Evolutionary conservation across 2,113 vertebrate genomes (phyloP).

Genomic region (Rana temporaria): DNA sequence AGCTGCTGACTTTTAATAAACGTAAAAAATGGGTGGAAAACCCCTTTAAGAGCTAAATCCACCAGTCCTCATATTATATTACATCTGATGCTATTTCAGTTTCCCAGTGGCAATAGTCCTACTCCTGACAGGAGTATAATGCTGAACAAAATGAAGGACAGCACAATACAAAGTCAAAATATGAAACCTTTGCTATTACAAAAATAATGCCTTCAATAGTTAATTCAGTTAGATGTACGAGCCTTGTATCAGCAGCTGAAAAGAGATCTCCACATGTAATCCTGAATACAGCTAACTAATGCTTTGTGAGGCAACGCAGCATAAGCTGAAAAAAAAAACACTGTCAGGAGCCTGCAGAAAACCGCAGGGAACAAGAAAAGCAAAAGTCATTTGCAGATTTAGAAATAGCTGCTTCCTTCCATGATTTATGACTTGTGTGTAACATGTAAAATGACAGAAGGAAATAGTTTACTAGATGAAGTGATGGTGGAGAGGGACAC

Average conservation of each 20-base stretch:
- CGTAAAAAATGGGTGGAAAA: too few relatives aligned
- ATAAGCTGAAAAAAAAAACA: not conserved
- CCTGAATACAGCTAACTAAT: slow-evolving; percentile 10
- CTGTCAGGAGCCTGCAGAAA: not conserved
- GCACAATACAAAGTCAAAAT: too few relatives aligned
- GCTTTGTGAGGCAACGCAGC: not conserved
- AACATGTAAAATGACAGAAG: slow-evolving; percentile 30
- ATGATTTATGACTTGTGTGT: slow-evolving; percentile 40
- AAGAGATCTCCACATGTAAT: slow-evolving; percentile 15
- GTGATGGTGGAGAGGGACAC: slow-evolving; percentile 33
- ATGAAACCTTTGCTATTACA: too few relatives aligned
- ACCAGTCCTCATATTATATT: too few relatives aligned
- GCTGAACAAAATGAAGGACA: too few relatives aligned
- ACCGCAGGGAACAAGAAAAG: slow-evolving; percentile 22
- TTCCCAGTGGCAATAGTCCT: too few relatives aligned
- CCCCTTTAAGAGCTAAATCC: too few relatives aligned
- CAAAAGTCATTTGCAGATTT: slow-evolving; percentile 40
- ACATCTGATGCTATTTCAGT: too few relatives aligned
- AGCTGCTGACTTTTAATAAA: too few relatives aligned
- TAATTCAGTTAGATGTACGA: slow-evolving; percentile 1
- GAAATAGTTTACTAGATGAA: slow-evolving; percentile 45
- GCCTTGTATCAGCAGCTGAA: not conserved
- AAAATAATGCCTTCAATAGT: not conserved
- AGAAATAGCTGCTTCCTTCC: slow-evolving; percentile 26
- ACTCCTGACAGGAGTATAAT: too few relatives aligned